Conservation (phyloP, 2,888 invertebrate species). For the Podotricha telesiphe region DNA sequence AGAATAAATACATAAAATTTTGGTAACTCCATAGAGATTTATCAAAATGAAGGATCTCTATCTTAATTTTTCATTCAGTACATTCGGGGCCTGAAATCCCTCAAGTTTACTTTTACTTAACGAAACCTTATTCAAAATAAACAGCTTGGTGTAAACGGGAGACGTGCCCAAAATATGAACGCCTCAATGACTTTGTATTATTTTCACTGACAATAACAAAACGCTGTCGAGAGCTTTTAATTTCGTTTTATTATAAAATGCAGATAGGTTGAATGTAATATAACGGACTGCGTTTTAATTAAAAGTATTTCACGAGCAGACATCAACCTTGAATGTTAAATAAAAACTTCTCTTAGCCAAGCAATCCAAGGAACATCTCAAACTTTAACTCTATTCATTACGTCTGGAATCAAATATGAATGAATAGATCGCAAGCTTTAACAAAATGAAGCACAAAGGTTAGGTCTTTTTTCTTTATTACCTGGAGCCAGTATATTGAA, state of each 20-base stretch:
- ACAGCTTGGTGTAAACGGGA: conserved; percentile 75
- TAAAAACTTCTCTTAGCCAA: conserved; percentile 18
- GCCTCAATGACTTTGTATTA: conserved; percentile 64
- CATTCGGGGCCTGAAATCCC: conserved; percentile 62
- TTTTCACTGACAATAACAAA: conserved; percentile 67
- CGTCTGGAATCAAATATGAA: conserved; percentile 35
- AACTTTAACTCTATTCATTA: conserved; percentile 31
- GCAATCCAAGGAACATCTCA: conserved; percentile 19
- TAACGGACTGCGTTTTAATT: conserved; percentile 27
- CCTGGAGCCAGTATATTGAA: conserved; percentile 37
- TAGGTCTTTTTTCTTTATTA: conserved; percentile 33
- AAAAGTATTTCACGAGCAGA: conserved; percentile 24
- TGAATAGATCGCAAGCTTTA: conserved; percentile 30
- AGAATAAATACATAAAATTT: conserved; percentile 20
- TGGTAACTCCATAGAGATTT: conserved; percentile 15
- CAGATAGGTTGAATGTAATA: conserved; percentile 24
- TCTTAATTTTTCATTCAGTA: conserved; percentile 76
- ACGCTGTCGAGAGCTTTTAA: conserved; percentile 49
- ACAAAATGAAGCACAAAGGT: conserved; percentile 31
- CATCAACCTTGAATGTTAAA: conserved; percentile 23
- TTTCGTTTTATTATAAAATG: conserved; percentile 41
- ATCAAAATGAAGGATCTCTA: conserved; percentile 36
- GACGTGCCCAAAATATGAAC: conserved; percentile 75
- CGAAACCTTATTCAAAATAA: conserved; percentile 81
- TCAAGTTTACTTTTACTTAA: conserved; percentile 77